Evolutionary conservation across 2,797 vertebrate genomes (phyloP), one percentile per base, ranked within the genome.

Genomic region (Cirrhinus molitorella): DNA sequence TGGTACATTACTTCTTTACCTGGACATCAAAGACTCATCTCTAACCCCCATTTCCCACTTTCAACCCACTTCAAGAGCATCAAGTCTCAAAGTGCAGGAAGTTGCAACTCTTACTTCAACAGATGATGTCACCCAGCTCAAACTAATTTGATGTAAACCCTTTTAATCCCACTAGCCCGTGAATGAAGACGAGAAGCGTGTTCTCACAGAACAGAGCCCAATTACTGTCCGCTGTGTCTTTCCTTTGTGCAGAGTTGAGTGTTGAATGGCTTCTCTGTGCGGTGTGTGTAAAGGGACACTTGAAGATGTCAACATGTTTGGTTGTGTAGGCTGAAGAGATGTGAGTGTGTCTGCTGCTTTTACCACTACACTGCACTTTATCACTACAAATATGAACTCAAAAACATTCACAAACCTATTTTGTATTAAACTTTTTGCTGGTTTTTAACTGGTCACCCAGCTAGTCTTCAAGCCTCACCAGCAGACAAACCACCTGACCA

Each of bases 11-110:
- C 47, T 92, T 91, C 90, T 89, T 83, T 88, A 91, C 90, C 92
- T 87, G 51, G 89, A 91, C 90, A 92, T 93, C 92, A 94, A 93
- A 95, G 91, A 89, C 40, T 43, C 72, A 80, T 43, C 25, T 67
- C 61, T 21, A 86, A 74, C 87, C 80, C 61, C 84, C 79, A 86
- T 65, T 66, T 67, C 23, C 74, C 84, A 82, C 81, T 73, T 79
- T 73, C 43, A 59, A 77, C 34, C 77, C 75, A 72, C 68, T 89
- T 90, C 81, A 82, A 88, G 86, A 80, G 85, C 87, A 70, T 51
- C 85, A 57, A 37, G 84, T 77, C 86, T 91, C 88, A 53, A 88
- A 91, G 81, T 65, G 83, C 87, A 91, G 87, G 88, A 91, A 86
- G 87, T 90, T 90, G 73, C 71, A 85, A 61, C 34, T 92, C 85